Conservation (phyloP, 2,113 vertebrate species). For the Chamaea fasciata region DNA sequence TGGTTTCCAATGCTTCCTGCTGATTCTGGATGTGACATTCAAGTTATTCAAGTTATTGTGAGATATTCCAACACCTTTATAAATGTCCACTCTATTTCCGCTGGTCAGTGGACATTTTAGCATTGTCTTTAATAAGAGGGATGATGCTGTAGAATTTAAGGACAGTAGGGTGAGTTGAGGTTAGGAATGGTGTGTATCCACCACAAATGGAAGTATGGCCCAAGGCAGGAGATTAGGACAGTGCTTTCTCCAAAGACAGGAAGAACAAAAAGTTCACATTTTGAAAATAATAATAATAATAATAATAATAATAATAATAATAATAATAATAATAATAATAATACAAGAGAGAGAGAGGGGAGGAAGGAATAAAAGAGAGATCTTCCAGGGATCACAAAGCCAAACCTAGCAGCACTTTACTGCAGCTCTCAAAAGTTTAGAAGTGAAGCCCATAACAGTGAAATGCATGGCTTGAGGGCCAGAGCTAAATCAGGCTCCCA, state of each 20-base stretch:
- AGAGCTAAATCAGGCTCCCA: constrained; percentile 47
- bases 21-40: background rate
- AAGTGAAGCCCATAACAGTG: background rate
- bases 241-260: background rate
- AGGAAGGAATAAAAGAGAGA: background rate
- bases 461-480: constrained; percentile 34
- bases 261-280: background rate
- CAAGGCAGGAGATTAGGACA: background rate
- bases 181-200: background rate
- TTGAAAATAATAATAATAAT: background rate
- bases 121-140: background rate
- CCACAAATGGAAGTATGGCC: background rate
- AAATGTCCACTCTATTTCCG: background rate
- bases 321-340: background rate
- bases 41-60: background rate
- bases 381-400: background rate
- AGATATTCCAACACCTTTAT: background rate
- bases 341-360: no score
- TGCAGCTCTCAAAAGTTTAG: background rate
- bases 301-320: no score
- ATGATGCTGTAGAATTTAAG: background rate
- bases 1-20: background rate
- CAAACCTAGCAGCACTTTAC: background rate
- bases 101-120: background rate
- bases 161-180: background rate